Evolutionary conservation across 2,888 invertebrate species (phyloP).

Genomic region (Acutogordius australiensis): DNA sequence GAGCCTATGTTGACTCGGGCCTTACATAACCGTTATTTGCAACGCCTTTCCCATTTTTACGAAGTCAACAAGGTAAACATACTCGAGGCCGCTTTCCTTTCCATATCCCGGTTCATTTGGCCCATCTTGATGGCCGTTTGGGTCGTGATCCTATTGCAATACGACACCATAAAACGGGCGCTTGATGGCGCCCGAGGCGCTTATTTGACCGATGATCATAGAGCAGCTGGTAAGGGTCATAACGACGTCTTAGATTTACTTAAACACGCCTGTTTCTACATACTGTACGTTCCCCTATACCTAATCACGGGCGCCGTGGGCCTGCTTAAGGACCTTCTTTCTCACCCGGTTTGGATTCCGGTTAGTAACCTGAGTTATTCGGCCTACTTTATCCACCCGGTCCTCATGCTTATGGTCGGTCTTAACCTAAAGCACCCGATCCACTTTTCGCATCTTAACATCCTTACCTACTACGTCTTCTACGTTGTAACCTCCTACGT

Average conservation of each 20-base stretch:
- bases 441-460: conserved; percentile 20
- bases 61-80: no score
- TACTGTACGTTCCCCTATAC: not conserved
- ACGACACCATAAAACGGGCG: not conserved
- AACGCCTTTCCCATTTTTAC: not conserved
- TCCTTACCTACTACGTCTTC: conserved; percentile 17
- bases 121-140: not conserved
- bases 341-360: conserved; percentile 52
- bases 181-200: no score
- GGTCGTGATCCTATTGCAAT: not conserved
- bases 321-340: conserved; percentile 19
- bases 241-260: no score
- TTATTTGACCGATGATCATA: not conserved
- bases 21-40: not conserved
- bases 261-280: no score
- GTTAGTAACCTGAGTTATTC: conserved; percentile 69
- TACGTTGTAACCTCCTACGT: conserved; percentile 18
- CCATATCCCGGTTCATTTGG: not conserved
- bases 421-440: conserved; percentile 19
- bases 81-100: not conserved
- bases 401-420: conserved; percentile 20
- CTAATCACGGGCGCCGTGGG: not conserved
- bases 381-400: conserved; percentile 40
- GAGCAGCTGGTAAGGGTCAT: no score
- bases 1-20: not conserved